phyloP scores from a whole-genome alignment of 1,140 invertebrate species.

The Scaptomyza montana region DNA sequence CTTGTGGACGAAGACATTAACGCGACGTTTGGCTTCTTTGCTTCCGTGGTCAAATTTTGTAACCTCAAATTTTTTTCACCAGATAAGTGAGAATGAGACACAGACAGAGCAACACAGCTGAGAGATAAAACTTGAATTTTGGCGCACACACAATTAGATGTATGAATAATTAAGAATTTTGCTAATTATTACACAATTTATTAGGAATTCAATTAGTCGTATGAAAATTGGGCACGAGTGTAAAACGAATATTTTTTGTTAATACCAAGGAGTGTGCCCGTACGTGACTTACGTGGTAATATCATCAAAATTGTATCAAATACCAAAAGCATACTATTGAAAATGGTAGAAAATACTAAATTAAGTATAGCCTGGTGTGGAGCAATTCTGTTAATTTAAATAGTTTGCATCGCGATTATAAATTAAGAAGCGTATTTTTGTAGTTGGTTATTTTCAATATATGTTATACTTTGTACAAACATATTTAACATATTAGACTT shows the following conservation, averaged over 20 bases:
- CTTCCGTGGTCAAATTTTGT: slow-evolving; percentile 57
- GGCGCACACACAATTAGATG: neutral
- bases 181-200: slow-evolving; percentile 20
- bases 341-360: neutral
- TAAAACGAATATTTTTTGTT: slow-evolving; percentile 41
- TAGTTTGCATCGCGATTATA: neutral
- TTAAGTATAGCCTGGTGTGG: neutral
- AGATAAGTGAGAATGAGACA: slow-evolving; percentile 15
- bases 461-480: too few species aligned
- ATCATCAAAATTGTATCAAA: neutral
- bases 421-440: too few species aligned
- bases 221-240: slow-evolving; percentile 14
- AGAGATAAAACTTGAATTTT: neutral
- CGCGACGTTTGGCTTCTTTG: slow-evolving; percentile 37
- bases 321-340: neutral
- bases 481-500: too few species aligned
- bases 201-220: slow-evolving; percentile 19
- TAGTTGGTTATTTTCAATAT: too few species aligned
- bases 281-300: neutral
- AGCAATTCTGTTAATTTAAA: neutral
- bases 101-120: slow-evolving; percentile 2
- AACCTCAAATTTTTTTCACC: slow-evolving; percentile 64
- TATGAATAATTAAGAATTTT: neutral
- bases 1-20: slow-evolving; percentile 58
- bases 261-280: slow-evolving; percentile 18